Evolutionary conservation across 1,140 invertebrate species (phyloP).

Genomic region (Bombyx mandarina): DNA sequence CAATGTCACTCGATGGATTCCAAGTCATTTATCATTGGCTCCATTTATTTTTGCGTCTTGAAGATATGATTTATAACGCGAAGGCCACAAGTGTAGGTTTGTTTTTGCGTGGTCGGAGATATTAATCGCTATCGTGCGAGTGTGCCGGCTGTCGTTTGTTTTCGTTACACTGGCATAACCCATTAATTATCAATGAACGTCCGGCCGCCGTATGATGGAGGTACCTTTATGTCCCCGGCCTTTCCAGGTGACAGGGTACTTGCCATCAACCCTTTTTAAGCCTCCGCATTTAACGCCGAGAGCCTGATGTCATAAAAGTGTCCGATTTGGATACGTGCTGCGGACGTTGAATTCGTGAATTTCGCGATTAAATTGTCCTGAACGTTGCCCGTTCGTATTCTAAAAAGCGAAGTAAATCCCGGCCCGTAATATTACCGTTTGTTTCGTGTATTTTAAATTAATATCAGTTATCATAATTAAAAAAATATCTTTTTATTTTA

Average conservation of each 20-base stretch:
- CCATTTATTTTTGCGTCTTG: conserved; percentile 68
- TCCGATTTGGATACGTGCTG: conserved; percentile 58
- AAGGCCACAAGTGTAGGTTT: conserved; percentile 56
- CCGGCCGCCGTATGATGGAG: conserved; percentile 60
- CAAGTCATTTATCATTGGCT: conserved; percentile 65
- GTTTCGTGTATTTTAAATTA: too few species aligned
- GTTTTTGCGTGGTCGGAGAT: conserved; percentile 64
- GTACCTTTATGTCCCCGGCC: conserved; percentile 55
- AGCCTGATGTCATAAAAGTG: conserved; percentile 68
- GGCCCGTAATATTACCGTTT: too few species aligned
- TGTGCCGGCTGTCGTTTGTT: conserved; percentile 59
- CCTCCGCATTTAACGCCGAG: conserved; percentile 59
- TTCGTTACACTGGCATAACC: conserved; percentile 64
- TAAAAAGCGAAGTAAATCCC: not conserved
- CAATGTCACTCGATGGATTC: conserved; percentile 41
- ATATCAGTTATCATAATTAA: too few species aligned
- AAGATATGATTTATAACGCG: conserved; percentile 67
- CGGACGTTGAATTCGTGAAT: conserved; percentile 51
- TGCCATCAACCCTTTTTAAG: conserved; percentile 69
- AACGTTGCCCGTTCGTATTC: conserved; percentile 27
- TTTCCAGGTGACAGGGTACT: conserved; percentile 64
- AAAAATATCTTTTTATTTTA: too few species aligned
- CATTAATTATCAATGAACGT: conserved; percentile 71
- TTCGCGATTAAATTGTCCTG: conserved; percentile 58
- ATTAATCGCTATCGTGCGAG: conserved; percentile 68